Base-by-base conservation (phyloP, 2,113 vertebrate genomes). In the Myrmophylax atrothorax region DNA sequence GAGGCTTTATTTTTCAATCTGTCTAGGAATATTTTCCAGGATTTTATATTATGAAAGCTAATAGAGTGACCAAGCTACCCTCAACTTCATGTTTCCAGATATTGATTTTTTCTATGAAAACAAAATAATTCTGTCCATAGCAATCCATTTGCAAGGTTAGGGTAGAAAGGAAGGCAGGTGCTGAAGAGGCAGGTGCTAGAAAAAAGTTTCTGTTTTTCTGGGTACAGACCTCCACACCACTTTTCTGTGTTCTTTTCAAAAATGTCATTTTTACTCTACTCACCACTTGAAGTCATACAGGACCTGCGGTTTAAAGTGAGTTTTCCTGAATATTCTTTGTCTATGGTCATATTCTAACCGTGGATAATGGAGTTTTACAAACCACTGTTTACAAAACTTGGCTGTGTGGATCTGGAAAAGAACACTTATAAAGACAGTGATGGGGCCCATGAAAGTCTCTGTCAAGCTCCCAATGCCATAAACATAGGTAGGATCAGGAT, bases 301-400 rank as follows among this genome's bases (percentile, higher is more conserved):
- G 55, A 35, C 10, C 40, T 66, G 59, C 74, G 72, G 40, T 78
- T 66, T 78, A 46, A 58, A 74, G 46, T 55, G 35, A 10, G 7
- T 66, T 93, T 91, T 67, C 23, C 64, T 46, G 25, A 75, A 24
- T 58, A 5, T 10, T 55, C 47, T 55, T 89, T 70, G 73, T 69
- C 74, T 70, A 18, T 0, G 3, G 60, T 80, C 64, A 5, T 44
- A 38, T 58, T 62, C 77, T 63, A 0, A 33, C 46, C 20, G 0
- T 2, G 9, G 28, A 44, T 70, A 33, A 53, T 29, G 37, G 33
- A 84, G 37, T 47, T 59, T 59, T 24, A 35, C 58, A 59, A 59
- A 59, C 58, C n/a, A 22, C 40, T 90, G 63, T 83, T 96, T 73
- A 40, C 80, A 74, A 74, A 63, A 75, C n/a, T 19, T 47, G 42